A percentile compares a stretch with the other conserved stretches of the same genome.
Evolutionary conservation across 2,888 invertebrate genomes (phyloP).

Genomic region (Hydraecia micacea): DNA sequence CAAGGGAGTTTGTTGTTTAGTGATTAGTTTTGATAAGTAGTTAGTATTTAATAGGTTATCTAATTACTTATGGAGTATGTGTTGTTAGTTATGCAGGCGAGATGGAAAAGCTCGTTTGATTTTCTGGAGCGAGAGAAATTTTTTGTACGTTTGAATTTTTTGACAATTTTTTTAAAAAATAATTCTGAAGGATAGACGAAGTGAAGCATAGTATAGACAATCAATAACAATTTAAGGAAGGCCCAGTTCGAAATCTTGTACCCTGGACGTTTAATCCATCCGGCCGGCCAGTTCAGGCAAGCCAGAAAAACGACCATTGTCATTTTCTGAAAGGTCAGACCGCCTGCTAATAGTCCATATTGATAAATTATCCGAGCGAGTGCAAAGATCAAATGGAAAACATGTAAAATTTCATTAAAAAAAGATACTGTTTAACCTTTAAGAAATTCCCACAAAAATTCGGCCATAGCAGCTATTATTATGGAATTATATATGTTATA

Average conservation of each 20-base stretch:
- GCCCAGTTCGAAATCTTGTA: background rate
- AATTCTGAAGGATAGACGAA: too few relatives aligned
- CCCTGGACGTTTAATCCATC: background rate
- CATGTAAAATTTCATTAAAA: background rate
- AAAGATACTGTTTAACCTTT: background rate
- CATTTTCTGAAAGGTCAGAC: background rate
- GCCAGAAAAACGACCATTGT: background rate
- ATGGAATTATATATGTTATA: background rate
- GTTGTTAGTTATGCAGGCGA: background rate
- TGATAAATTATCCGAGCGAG: background rate
- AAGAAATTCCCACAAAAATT: slow-evolving; percentile 12
- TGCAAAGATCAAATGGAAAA: slow-evolving; percentile 1
- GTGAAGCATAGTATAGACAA: too few relatives aligned
- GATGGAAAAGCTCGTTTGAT: background rate
- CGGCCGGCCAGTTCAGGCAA: slow-evolving; percentile 1
- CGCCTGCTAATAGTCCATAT: background rate
- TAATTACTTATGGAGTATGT: background rate
- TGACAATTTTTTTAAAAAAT: too few relatives aligned
- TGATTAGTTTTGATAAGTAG: background rate
- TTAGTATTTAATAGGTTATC: background rate
- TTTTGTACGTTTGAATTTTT: background rate
- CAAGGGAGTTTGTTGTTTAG: slow-evolving; percentile 15
- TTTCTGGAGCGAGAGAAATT: background rate
- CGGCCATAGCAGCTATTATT: background rate
- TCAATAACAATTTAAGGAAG: background rate